Conservation (phyloP, 2,797 vertebrate genomes). For the Gastrophryne carolinensis region DNA sequence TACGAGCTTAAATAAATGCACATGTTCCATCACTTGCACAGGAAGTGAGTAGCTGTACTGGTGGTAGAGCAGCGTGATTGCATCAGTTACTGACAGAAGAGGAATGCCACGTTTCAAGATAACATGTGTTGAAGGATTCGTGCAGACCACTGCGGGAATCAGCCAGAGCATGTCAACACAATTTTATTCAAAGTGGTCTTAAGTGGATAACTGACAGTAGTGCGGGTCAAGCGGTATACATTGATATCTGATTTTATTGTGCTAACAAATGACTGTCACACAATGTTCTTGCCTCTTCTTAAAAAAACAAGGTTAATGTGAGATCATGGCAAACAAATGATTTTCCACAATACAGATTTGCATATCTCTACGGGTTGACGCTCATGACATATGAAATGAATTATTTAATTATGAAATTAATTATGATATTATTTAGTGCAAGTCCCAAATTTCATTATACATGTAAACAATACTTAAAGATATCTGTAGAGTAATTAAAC, state of each 20-base stretch:
- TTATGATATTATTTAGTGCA: constrained; percentile 5
- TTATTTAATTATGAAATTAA: constrained; percentile 2
- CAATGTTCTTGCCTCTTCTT: background rate
- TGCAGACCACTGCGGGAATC: constrained; percentile 23
- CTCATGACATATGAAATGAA: background rate
- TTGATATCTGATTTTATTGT: constrained; percentile 9
- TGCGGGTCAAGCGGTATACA: background rate
- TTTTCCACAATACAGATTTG: background rate
- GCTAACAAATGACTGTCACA: background rate
- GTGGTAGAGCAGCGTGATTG: constrained; percentile 12
- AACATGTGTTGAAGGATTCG: constrained; percentile 45
- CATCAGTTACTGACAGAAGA: constrained; percentile 30
- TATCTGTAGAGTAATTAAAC: constrained; percentile 19
- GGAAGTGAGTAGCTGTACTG: constrained; percentile 1
- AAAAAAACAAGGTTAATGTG: constrained; percentile 5
- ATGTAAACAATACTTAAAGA: background rate
- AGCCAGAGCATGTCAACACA: constrained; percentile 28
- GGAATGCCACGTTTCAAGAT: constrained; percentile 26
- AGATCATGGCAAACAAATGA: background rate
- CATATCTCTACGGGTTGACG: background rate
- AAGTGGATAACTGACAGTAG: constrained; percentile 10
- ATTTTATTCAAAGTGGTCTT: constrained; percentile 13
- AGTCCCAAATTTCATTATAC: background rate
- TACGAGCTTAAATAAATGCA: constrained; percentile 27
- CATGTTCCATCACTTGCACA: constrained; percentile 31